Percentiles rank a stretch among this genome's conserved stretches.
These are phyloP conservation scores for Pseudachorutes palmiensis DNA, from an alignment of 1,140 invertebrate genomes.

Conservation along the genomic window DNA sequence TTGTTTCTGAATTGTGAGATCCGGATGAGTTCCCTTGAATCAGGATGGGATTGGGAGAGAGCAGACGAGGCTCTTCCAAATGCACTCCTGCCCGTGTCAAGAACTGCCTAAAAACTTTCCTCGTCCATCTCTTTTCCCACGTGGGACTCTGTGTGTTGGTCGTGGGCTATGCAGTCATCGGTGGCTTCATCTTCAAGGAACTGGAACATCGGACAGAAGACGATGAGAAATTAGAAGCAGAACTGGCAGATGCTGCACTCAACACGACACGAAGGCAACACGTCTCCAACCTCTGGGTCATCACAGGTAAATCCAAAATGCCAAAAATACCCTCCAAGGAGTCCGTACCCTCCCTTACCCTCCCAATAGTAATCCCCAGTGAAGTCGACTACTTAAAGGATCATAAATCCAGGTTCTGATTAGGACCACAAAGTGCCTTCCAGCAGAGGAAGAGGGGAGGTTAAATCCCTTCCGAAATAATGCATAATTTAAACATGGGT, in stretches of 20 bases:
- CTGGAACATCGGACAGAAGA: constrained; percentile 44
- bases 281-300: constrained; percentile 44
- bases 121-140: constrained; percentile 52
- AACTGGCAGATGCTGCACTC: constrained; percentile 27
- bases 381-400: no score
- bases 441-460: no score
- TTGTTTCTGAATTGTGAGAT: no score
- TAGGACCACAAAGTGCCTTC: not conserved
- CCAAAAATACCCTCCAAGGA: no score
- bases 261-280: constrained; percentile 28
- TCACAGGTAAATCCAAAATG: constrained; percentile 39
- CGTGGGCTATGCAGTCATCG: constrained; percentile 55
- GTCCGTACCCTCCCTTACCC: no score
- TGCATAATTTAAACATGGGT: no score
- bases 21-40: no score
- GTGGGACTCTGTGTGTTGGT: constrained; percentile 55
- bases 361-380: no score
- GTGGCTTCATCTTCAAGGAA: constrained; percentile 54
- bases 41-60: not conserved
- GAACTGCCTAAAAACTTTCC: constrained; percentile 40
- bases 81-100: constrained; percentile 31
- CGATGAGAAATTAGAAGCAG: constrained; percentile 41
- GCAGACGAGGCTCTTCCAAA: constrained; percentile 15
- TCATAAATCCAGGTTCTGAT: no score
- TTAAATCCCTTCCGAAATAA: no score